Conservation (phyloP, 1,140 invertebrate species). For the Lordiphosa collinella region DNA sequence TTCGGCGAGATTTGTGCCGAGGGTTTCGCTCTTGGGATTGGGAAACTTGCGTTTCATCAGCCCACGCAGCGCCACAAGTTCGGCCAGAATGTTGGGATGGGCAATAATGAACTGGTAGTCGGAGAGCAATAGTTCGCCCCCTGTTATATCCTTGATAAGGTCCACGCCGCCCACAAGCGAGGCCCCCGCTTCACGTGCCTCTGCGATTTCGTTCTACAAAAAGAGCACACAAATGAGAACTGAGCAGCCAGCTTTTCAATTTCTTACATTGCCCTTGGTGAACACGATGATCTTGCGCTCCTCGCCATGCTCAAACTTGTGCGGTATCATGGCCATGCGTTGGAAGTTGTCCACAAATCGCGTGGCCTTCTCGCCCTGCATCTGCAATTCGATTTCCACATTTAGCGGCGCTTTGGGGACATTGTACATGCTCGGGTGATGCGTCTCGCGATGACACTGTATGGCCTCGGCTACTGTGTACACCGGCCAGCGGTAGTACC, state of each 20-base stretch:
- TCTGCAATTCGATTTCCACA: conserved; percentile 86
- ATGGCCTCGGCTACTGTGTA: conserved; percentile 88
- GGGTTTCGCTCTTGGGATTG: conserved; percentile 84
- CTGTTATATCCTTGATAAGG: conserved; percentile 87
- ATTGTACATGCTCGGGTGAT: conserved; percentile 89
- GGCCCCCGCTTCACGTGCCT: conserved; percentile 85
- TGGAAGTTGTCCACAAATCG: conserved; percentile 84
- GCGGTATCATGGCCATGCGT: conserved; percentile 83
- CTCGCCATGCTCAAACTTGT: conserved; percentile 84
- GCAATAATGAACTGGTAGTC: conserved; percentile 88
- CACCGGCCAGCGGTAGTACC: conserved; percentile 83
- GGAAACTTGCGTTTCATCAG: conserved; percentile 89
- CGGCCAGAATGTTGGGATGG: conserved; percentile 88
- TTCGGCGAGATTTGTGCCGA: conserved; percentile 83
- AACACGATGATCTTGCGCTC: conserved; percentile 86
- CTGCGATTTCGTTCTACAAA: conserved; percentile 80
- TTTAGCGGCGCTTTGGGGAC: conserved; percentile 83
- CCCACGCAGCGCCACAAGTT: conserved; percentile 86
- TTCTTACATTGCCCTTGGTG: conserved; percentile 81
- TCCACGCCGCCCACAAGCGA: conserved; percentile 84
- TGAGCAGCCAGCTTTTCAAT: too few species aligned
- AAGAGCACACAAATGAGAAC: neutral
- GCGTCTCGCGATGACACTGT: conserved; percentile 85
- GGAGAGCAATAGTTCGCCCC: conserved; percentile 83
- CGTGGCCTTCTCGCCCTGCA: conserved; percentile 82